Evolutionary conservation across 2,888 invertebrate species (phyloP), one percentile per base, ranked within the genome.

Genomic region (Digitonthophagus gazella): DNA sequence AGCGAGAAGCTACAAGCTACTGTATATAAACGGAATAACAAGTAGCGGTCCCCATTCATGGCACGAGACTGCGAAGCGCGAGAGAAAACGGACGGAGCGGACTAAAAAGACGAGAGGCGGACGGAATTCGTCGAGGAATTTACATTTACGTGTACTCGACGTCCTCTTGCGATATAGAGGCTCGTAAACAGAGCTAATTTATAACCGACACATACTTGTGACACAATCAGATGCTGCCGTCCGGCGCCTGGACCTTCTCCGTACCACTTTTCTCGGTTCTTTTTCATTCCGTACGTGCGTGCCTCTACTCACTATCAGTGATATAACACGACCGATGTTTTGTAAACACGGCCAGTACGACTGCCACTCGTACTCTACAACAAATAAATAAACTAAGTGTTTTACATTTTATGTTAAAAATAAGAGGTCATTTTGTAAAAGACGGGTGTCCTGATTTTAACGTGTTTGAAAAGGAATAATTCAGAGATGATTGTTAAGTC

Each of bases 191-290:
- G 68, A 69, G 68, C 69, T 66, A 69, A 71, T 71, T 72, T 68
- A 70, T 66, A 58, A 64, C 64, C 67, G 20, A 57, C 44, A 67
- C 70, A 72, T 69, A 68, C 70, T 65, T 72, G 69, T 72, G 70
- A 69, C 71, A 70, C 70, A 67, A 70, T 70, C 69, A 65, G 67
- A 65, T 69, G 71, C 70, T 70, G 71, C 72, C 72, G 72, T 71
- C 28, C 72, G 72, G 72, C 71, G 72, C 72, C 70, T 67, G 63
- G 65, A 70, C 69, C 71, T 68, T 71, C 69, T 69, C 66, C 64
- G 67, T 11, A 65, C 57, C 65, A 65, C 65, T 70, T 70, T 70
- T 67, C 69, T 71, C 66, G 64, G 55, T 71, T 68, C 64, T 61
- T 57, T 68, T 69, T 67, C 55, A 69, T 66, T 69, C 28, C 28